phyloP scores from a whole-genome alignment of 2,797 vertebrate species.

The Knipowitschia caucasica region DNA sequence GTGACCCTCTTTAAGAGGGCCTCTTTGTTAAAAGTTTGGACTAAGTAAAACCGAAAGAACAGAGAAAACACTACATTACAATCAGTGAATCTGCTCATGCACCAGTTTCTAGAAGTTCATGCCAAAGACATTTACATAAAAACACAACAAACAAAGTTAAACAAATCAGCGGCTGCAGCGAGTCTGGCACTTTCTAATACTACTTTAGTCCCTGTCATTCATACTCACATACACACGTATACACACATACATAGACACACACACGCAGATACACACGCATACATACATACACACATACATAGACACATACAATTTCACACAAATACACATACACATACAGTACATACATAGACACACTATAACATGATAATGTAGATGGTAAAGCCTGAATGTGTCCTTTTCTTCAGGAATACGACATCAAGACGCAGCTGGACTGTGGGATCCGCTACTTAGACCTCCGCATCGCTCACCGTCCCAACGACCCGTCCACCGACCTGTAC shows the following conservation, averaged over 20 bases:
- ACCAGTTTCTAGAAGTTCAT: neutral
- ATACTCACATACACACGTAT: too few relatives aligned
- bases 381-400: neutral
- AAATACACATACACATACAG: too few relatives aligned
- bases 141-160: neutral
- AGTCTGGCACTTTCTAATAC: neutral
- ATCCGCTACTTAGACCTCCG: slow-evolving; percentile 91
- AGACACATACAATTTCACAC: too few relatives aligned
- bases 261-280: too few relatives aligned
- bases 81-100: too few relatives aligned
- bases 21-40: too few relatives aligned
- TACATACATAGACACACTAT: too few relatives aligned
- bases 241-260: too few relatives aligned
- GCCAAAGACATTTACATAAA: neutral
- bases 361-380: neutral
- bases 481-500: slow-evolving; percentile 80
- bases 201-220: neutral
- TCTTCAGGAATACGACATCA: slow-evolving; percentile 76
- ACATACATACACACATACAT: too few relatives aligned
- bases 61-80: too few relatives aligned
- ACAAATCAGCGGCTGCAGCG: neutral
- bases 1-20: too few relatives aligned
- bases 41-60: too few relatives aligned
- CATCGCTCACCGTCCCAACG: slow-evolving; percentile 82
- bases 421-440: slow-evolving; percentile 85